These are phyloP conservation scores for Mesochorus sp. DNA, from an alignment of 2,888 invertebrate genomes.

Conservation along the genomic window DNA sequence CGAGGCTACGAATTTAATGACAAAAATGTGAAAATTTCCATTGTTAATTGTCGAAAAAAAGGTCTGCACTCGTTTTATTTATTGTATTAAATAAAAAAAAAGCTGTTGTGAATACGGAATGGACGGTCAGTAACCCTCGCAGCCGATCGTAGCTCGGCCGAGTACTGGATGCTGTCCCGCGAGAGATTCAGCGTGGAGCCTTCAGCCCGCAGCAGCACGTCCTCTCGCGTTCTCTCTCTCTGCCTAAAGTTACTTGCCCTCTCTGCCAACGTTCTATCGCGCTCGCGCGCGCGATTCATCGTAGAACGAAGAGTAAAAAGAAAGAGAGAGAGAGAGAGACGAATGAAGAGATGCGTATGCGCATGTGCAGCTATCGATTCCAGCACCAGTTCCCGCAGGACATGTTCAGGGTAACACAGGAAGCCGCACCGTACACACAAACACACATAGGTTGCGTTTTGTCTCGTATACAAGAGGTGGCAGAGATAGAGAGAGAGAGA, in stretches of 20 bases:
- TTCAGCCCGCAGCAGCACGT: slow-evolving; percentile 65
- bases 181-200: slow-evolving; percentile 80
- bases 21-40: too few species aligned
- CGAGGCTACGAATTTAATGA: too few species aligned
- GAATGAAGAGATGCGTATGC: slow-evolving; percentile 62
- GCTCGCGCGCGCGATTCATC: slow-evolving; percentile 61
- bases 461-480: slow-evolving; percentile 26
- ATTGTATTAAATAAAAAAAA: too few species aligned
- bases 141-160: slow-evolving; percentile 70
- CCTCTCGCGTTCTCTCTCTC: slow-evolving; percentile 54
- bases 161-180: slow-evolving; percentile 79
- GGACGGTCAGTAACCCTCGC: slow-evolving; percentile 69
- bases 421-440: slow-evolving; percentile 43
- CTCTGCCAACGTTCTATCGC: slow-evolving; percentile 54
- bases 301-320: slow-evolving; percentile 27
- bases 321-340: slow-evolving; percentile 19
- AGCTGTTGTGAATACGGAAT: slow-evolving; percentile 56
- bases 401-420: slow-evolving; percentile 66
- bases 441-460: slow-evolving; percentile 23
- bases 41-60: too few species aligned
- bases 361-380: slow-evolving; percentile 81
- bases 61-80: too few species aligned
- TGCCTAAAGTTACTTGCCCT: slow-evolving; percentile 63
- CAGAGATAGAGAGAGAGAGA: too few species aligned
- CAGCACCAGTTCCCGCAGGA: slow-evolving; percentile 69